Evolutionary conservation across 2,888 invertebrate genomes (phyloP).

Genomic region (Napeogenes inachia): DNA sequence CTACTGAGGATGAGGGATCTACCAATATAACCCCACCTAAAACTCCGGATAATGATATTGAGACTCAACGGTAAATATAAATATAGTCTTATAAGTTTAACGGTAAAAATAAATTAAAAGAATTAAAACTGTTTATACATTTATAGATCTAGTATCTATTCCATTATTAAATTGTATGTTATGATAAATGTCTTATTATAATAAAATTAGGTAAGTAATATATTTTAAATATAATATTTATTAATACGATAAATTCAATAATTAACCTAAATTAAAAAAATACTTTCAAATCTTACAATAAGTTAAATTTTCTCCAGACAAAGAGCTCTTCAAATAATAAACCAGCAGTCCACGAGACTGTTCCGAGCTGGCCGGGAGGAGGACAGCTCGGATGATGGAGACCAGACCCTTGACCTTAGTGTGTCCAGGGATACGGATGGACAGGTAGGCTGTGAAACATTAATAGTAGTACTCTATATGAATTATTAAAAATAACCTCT

Average conservation of each 20-base stretch:
- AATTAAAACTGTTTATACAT: neutral
- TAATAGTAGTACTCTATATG: neutral
- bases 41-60: constrained; percentile 71
- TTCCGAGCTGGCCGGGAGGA: constrained; percentile 65
- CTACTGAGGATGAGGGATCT: constrained; percentile 72
- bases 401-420: constrained; percentile 71
- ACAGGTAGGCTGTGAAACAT: constrained; percentile 48
- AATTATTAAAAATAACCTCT: too few species aligned
- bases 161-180: too few species aligned
- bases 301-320: constrained; percentile 44
- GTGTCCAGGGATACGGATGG: constrained; percentile 73
- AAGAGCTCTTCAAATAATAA: constrained; percentile 69
- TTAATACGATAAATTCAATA: too few species aligned
- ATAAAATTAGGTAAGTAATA: too few species aligned
- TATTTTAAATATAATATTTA: too few species aligned
- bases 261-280: too few species aligned
- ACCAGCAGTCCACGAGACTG: constrained; percentile 69
- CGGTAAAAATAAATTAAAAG: neutral
- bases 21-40: constrained; percentile 73
- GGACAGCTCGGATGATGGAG: constrained; percentile 74
- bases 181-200: too few species aligned
- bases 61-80: constrained; percentile 58
- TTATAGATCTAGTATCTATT: too few species aligned
- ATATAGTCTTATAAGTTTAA: neutral
- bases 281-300: too few species aligned